A percentile compares a stretch with the other conserved stretches of the same genome.
phyloP scores from a whole-genome alignment of 2,113 vertebrate species.

The Zosterops lateralis region DNA sequence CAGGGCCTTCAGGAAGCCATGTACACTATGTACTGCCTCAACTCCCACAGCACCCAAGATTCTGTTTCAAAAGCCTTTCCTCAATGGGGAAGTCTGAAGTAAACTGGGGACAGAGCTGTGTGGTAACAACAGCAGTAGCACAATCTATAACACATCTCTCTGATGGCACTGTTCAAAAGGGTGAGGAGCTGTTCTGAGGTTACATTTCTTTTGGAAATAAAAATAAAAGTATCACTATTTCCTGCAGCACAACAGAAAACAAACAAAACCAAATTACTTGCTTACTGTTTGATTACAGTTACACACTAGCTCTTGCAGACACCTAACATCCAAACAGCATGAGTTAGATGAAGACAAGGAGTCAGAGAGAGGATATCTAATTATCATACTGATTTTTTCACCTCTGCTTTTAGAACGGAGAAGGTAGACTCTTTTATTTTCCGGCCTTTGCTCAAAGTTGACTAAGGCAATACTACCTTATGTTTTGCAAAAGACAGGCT shows the following conservation, averaged over 20 bases:
- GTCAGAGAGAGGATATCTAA: neutral
- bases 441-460: neutral
- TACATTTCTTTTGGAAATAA: neutral
- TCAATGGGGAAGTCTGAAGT: neutral
- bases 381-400: neutral
- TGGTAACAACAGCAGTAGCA: neutral
- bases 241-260: neutral
- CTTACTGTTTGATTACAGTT: neutral
- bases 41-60: neutral
- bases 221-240: neutral
- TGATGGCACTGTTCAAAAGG: neutral
- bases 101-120: neutral
- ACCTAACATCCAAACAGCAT: neutral
- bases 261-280: neutral
- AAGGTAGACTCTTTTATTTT: neutral
- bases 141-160: neutral
- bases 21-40: rapidly evolving
- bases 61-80: neutral
- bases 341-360: neutral
- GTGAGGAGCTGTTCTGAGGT: neutral
- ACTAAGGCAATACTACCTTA: neutral
- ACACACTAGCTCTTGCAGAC: rapidly evolving
- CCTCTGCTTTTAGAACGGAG: neutral
- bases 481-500: neutral
- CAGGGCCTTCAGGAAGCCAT: neutral